Percentiles rank a stretch among this genome's conserved stretches.
These are phyloP conservation scores for Tridacna crocea DNA, from an alignment of 2,888 invertebrate genomes.

Conservation along the genomic window DNA sequence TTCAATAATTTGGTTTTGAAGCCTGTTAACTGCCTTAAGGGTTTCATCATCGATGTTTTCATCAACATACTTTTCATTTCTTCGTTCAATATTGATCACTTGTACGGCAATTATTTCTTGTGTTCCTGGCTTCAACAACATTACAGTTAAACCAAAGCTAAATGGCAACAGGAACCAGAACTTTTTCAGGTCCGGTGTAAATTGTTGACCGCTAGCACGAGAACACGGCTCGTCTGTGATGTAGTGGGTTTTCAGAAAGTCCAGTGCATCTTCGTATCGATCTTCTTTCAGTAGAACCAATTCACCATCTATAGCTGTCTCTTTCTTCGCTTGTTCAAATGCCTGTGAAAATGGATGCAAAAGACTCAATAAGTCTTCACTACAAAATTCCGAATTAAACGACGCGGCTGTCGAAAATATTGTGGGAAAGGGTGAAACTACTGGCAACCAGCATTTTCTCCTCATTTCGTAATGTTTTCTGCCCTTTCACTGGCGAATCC, in stretches of 20 bases:
- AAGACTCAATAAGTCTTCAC: too few species aligned
- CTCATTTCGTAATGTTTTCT: too few species aligned
- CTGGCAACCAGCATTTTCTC: too few species aligned
- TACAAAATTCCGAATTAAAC: too few species aligned
- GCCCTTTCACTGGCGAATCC: too few species aligned
- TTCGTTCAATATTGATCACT: background rate
- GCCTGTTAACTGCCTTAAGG: background rate
- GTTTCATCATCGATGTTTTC: background rate
- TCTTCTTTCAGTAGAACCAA: background rate
- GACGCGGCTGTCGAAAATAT: too few species aligned
- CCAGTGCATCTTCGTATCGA: constrained; percentile 3
- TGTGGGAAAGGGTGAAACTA: too few species aligned
- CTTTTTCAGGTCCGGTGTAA: constrained; percentile 2
- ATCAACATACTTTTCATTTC: background rate
- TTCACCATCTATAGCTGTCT: background rate
- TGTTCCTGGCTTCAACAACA: background rate
- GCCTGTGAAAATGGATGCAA: background rate
- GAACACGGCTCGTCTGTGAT: background rate
- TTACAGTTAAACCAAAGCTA: background rate
- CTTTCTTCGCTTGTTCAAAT: background rate
- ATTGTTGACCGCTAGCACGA: background rate
- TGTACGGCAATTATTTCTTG: background rate
- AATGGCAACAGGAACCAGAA: background rate
- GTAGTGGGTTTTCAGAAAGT: background rate
- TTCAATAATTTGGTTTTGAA: background rate